Base-by-base conservation (phyloP, 1,140 invertebrate species). In the Sitophilus oryzae region DNA sequence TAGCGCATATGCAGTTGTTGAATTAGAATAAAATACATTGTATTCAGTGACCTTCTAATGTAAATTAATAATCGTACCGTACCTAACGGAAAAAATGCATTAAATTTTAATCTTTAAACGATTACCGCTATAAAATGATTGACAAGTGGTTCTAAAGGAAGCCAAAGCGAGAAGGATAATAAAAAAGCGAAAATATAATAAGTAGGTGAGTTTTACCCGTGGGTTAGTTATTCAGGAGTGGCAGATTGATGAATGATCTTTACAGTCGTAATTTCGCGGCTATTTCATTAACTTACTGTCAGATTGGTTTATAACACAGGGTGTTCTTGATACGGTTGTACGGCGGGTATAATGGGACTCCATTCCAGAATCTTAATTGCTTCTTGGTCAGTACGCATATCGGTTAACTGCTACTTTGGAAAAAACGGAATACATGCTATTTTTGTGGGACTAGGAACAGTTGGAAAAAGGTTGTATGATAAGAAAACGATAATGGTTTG, bases 231-330 rank as follows among this genome's bases (percentile, higher is more conserved):
- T 53, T 53, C 35, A 53, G 51, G 51, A 53, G 51, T 45, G 51
- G 51, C 51, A 45, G 51, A 19, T 53, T 53, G 51, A 53, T 53
- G 51, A 53, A 53, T 53, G 51, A 45, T 53, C 34, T 20, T 41
- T 23, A 35, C 42, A 40, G 51, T 21, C 41, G 35, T 53, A 53
- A 53, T 53, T 53, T 53, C 51, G 51, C 51, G 25, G 42, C 43
- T 53, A 53, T 53, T 53, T 53, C 51, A 53, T 53, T 53, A 53
- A 23, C 51, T 45, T 20, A 37, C 51, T 53, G 51, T 53, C 51
- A 53, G 42, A 37, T 53, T 45, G 51, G 40, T 53, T 53, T 53
- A 53, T 53, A 43, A 53, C 51, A 53, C 51, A 23, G 51, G 51
- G 51, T 53, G 51, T 53, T 53, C 15, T 19, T 23, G 38, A 43